Conservation (phyloP, 2,888 invertebrate genomes). For the Melieria picta region DNA sequence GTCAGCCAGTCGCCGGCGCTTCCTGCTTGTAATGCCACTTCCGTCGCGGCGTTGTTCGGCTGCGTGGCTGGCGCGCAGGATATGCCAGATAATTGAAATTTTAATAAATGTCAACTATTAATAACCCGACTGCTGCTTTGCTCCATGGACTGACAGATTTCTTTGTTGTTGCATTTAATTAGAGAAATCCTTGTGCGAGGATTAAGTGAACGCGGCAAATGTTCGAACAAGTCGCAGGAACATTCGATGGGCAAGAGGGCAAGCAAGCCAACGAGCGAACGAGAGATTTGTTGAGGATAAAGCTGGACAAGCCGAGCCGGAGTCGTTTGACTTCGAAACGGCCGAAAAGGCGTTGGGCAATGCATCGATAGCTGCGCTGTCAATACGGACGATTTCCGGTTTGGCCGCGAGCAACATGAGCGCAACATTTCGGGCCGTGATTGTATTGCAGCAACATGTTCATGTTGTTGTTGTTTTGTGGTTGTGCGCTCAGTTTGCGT, state of each 20-base stretch:
- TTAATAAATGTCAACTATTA: slow-evolving; percentile 48
- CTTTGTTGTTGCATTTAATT: slow-evolving; percentile 38
- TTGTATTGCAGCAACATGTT: not conserved
- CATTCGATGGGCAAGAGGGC: not conserved
- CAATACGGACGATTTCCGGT: slow-evolving; percentile 38
- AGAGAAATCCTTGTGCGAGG: slow-evolving; percentile 14
- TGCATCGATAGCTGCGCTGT: too few species aligned
- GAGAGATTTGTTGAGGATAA: too few species aligned
- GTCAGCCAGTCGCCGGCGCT: not conserved
- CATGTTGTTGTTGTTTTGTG: too few species aligned
- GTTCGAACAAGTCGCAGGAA: not conserved
- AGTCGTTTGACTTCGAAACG: too few species aligned
- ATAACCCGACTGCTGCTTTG: slow-evolving; percentile 37
- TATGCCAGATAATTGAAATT: slow-evolving; percentile 47
- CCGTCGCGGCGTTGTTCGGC: not conserved
- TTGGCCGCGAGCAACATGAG: not conserved
- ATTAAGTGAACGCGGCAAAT: not conserved
- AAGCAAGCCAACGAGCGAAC: not conserved
- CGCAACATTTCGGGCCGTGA: not conserved
- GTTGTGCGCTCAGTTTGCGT: too few species aligned
- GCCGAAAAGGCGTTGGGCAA: too few species aligned
- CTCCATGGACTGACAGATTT: slow-evolving; percentile 25
- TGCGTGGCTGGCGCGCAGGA: slow-evolving; percentile 25
- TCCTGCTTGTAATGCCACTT: slow-evolving; percentile 4
- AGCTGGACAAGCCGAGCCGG: too few species aligned